A percentile compares a stretch with the other conserved stretches of the same genome.
Evolutionary conservation across 1,140 invertebrate genomes (phyloP).

Genomic region (Heliconius melpomene): DNA sequence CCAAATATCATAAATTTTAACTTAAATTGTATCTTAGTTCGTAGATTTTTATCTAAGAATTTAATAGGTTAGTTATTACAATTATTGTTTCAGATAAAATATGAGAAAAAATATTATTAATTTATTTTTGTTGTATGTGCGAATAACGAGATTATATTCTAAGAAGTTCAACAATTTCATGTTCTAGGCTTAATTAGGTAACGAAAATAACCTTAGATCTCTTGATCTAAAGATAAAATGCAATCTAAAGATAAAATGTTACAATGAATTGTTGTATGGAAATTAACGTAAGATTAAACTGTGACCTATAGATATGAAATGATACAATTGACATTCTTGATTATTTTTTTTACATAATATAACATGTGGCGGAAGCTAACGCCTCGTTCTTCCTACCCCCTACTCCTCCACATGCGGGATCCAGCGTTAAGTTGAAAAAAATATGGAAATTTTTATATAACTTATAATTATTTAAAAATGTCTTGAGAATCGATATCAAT

Average conservation of each 20-base stretch:
- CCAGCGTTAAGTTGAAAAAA: constrained; percentile 21
- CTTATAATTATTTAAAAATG: constrained; percentile 16
- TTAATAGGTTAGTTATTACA: constrained; percentile 24
- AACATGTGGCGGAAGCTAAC: background rate
- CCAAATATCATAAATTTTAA: constrained; percentile 55
- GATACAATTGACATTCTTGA: background rate
- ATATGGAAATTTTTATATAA: constrained; percentile 35
- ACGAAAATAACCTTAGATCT: constrained; percentile 25
- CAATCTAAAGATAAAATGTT: constrained; percentile 35
- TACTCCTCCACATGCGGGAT: no score
- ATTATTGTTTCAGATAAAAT: constrained; percentile 4
- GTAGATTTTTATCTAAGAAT: constrained; percentile 22
- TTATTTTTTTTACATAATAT: background rate
- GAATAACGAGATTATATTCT: background rate
- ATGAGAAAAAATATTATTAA: background rate
- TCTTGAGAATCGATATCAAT: constrained; percentile 24
- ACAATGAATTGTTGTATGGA: constrained; percentile 72
- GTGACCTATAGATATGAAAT: constrained; percentile 53
- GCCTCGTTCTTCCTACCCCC: no score
- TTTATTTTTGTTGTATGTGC: background rate
- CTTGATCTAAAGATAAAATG: constrained; percentile 16
- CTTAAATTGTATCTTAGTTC: constrained; percentile 29
- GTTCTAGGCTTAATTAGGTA: constrained; percentile 26
- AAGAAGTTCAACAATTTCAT: background rate
- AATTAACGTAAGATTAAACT: constrained; percentile 52